Evolutionary conservation across 2,797 vertebrate genomes (phyloP), one percentile per base, ranked within the genome.

Genomic region (Platyrinchus mystaceus): DNA sequence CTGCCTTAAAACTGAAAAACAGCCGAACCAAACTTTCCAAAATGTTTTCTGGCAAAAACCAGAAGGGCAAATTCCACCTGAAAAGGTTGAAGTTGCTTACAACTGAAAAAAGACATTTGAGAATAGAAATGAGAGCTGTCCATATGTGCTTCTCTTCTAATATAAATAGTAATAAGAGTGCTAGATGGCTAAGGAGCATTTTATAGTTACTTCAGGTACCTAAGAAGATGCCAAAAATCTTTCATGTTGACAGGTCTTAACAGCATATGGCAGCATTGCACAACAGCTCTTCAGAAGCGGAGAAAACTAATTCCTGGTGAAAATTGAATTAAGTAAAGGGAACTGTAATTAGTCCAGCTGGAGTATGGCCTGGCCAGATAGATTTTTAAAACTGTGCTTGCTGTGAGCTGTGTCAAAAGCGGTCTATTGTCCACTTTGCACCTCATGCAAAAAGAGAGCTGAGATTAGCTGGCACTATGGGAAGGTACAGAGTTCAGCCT

Each of bases 21-120:
- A 82, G 77, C 55, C 88, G 90, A 95, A 67, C 59, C 22, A 79
- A 95, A 67, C 39, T 82, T 96, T 91, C 63, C 11, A 70, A 43
- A 75, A 78, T 44, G 14, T 49, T 52, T 73, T 76, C 60, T 90
- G 69, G 16, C 47, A 84, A 67, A 86, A 85, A 76, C 22, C 62
- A 90, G 80, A 84, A 84, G 37, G 77, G 59, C 32, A 90, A 91
- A 66, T 84, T 90, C 67, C 21, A 82, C 63, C 70, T 58, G 59
- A 62, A 73, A 86, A 87, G 18, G n/a, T 63, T 63, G 66, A 74
- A 76, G 21, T 43, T 82, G 32, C 52, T 81, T 84, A 43, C 15
- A 62, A 55, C 50, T 55, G 41, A 37, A 68, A 90, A 84, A 58
- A 53, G 16, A 14, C 37, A 6, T 58, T 64, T 93, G 59, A 79